Percentiles rank a stretch among this genome's conserved stretches.
These are phyloP conservation scores for Pituophis catenifer DNA, from an alignment of 2,113 vertebrate species.

Conservation along the genomic window DNA sequence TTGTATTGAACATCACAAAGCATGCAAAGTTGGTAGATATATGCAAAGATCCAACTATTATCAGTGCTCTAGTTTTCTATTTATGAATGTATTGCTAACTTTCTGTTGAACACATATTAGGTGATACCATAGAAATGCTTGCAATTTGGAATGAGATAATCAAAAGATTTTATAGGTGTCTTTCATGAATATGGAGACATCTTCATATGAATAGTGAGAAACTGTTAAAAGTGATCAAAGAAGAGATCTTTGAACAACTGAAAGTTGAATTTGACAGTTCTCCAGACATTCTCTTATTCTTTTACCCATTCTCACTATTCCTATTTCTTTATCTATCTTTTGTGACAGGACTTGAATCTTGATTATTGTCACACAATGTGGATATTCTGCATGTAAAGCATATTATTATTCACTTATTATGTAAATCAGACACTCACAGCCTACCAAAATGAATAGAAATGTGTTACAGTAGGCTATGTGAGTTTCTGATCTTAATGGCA, in stretches of 20 bases:
- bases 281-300: not conserved
- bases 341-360: not conserved
- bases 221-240: not conserved
- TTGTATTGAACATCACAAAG: accelerated
- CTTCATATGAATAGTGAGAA: not conserved
- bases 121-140: conserved; percentile 1
- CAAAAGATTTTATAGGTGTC: not conserved
- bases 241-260: not conserved
- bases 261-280: accelerated
- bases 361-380: not conserved
- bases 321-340: not conserved
- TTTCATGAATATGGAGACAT: not conserved
- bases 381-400: conserved; percentile 3
- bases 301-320: not conserved
- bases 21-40: not conserved
- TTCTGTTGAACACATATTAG: conserved; percentile 5
- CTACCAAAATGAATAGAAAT: not conserved
- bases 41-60: not conserved
- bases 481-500: conserved; percentile 12
- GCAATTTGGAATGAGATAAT: accelerated
- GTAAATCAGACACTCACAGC: conserved; percentile 3
- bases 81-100: conserved; percentile 39
- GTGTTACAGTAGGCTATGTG: not conserved
- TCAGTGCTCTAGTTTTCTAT: not conserved
- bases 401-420: conserved; percentile 25